These are phyloP conservation scores for Diarsia mendica DNA, from an alignment of 2,888 invertebrate species.

Conservation along the genomic window DNA sequence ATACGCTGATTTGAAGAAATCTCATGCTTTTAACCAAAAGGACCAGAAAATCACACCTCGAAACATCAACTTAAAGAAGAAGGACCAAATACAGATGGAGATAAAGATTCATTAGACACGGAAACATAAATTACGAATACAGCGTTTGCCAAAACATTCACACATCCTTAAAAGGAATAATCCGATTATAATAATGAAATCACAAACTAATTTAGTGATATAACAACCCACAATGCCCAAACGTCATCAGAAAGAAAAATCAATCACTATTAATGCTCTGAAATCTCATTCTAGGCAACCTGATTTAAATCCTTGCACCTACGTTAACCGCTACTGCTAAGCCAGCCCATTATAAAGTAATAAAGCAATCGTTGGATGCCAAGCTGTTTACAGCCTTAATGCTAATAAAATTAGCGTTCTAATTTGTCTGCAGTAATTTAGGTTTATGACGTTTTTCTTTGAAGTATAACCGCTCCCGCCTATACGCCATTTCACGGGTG, in stretches of 20 bases:
- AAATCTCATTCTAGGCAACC: slow-evolving; percentile 67
- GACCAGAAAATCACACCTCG: neutral
- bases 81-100: slow-evolving; percentile 6
- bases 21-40: slow-evolving; percentile 3
- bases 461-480: slow-evolving; percentile 70
- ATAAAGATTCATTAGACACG: slow-evolving; percentile 28
- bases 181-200: slow-evolving; percentile 62
- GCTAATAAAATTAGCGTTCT: slow-evolving; percentile 86
- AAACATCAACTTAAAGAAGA: neutral
- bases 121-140: slow-evolving; percentile 48
- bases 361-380: slow-evolving; percentile 81
- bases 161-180: slow-evolving; percentile 58
- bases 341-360: slow-evolving; percentile 79
- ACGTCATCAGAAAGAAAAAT: slow-evolving; percentile 63
- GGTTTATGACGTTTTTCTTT: slow-evolving; percentile 82
- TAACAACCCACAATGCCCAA: slow-evolving; percentile 52
- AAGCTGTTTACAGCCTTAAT: slow-evolving; percentile 85
- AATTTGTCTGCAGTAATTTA: slow-evolving; percentile 85
- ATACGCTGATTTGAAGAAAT: slow-evolving; percentile 13
- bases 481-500: slow-evolving; percentile 87
- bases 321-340: slow-evolving; percentile 82
- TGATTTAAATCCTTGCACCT: slow-evolving; percentile 68
- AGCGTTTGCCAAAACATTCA: slow-evolving; percentile 50
- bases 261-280: slow-evolving; percentile 63
- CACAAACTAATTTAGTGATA: slow-evolving; percentile 53